Evolutionary conservation across 2,113 vertebrate species (phyloP).

Genomic region (Maylandia zebra): DNA sequence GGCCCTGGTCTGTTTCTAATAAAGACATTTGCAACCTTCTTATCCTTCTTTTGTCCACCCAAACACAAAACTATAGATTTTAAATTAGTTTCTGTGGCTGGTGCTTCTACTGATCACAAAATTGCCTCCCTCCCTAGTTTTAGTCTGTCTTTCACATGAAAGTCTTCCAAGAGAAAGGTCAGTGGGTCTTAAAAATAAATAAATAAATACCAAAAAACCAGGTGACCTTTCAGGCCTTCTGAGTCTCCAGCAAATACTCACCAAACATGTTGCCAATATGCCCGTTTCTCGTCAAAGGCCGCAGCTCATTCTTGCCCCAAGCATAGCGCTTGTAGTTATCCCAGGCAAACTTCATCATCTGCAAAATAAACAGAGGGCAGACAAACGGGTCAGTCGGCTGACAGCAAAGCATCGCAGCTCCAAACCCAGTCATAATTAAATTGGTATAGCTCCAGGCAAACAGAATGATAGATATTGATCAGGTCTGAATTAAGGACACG

Average conservation of each 20-base stretch:
- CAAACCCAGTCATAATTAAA: constrained; percentile 27
- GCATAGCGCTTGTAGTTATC: constrained; percentile 90
- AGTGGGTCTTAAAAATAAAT: not conserved
- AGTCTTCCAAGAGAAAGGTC: not conserved
- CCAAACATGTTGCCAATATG: constrained; percentile 95
- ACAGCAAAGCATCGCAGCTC: not conserved
- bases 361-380: constrained; percentile 34
- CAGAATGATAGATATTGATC: constrained; percentile 48
- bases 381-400: constrained; percentile 2
- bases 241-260: constrained; percentile 70
- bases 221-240: not conserved
- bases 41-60: not conserved
- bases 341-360: constrained; percentile 99
- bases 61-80: not conserved
- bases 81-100: not conserved
- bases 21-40: not conserved
- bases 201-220: not conserved
- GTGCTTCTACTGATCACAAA: not conserved
- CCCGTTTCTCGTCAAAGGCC: constrained; percentile 85
- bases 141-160: not conserved
- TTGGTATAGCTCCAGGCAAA: constrained; percentile 18
- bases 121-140: not conserved
- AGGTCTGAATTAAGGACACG: constrained; percentile 34
- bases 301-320: constrained; percentile 92
- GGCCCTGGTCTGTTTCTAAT: not conserved